These are phyloP conservation scores for Ephydatia muelleri DNA, from an alignment of 37 sponge, comb jelly and placozoan genomes.

Conservation along the genomic window DNA sequence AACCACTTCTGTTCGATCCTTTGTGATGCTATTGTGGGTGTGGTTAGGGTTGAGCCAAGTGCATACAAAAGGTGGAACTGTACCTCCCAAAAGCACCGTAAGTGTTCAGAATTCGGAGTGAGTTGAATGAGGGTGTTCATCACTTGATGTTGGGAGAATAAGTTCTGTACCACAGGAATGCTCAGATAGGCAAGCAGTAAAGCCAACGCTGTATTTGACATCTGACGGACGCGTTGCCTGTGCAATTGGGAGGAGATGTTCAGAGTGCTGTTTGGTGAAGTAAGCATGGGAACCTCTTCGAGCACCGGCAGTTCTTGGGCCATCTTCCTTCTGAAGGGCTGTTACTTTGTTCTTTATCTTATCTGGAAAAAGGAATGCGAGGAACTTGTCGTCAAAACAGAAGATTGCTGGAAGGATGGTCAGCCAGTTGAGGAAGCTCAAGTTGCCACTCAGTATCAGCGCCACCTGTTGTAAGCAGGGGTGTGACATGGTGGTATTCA, in stretches of 20 bases:
- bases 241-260: neutral
- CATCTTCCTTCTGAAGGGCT: slow-evolving; percentile 27
- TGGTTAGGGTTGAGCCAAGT: too few species aligned
- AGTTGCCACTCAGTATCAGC: slow-evolving; percentile 87
- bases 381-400: slow-evolving; percentile 79
- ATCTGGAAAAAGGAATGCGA: slow-evolving; percentile 61
- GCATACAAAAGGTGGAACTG: too few species aligned
- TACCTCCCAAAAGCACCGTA: slow-evolving; percentile 96
- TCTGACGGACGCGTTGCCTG: slow-evolving; percentile 63
- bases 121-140: slow-evolving; percentile 92
- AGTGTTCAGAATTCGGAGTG: slow-evolving; percentile 87
- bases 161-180: slow-evolving; percentile 86
- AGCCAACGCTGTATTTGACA: slow-evolving; percentile 27
- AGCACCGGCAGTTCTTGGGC: neutral
- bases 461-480: slow-evolving; percentile 50
- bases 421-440: slow-evolving; percentile 94
- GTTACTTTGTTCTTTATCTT: slow-evolving; percentile 19
- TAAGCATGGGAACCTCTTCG: neutral
- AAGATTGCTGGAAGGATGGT: slow-evolving; percentile 87
- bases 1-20: slow-evolving; percentile 86
- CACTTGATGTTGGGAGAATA: slow-evolving; percentile 72
- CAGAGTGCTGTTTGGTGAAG: neutral
- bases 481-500: neutral
- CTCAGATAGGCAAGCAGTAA: slow-evolving; percentile 80
- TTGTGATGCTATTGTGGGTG: slow-evolving; percentile 65